Conservation (phyloP, 2,797 vertebrate genomes). For the Tangara arthus region DNA sequence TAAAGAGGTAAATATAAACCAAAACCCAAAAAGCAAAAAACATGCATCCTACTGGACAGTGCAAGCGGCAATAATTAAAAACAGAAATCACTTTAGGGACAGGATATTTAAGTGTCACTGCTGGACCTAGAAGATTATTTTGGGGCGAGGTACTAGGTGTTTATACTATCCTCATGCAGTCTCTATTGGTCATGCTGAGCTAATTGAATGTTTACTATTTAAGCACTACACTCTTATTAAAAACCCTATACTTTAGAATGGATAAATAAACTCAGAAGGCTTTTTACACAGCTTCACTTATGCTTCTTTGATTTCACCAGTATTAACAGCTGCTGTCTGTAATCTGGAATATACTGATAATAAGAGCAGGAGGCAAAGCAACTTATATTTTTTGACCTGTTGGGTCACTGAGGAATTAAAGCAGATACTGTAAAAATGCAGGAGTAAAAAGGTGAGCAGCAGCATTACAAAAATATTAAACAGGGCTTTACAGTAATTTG, state of each 20-base stretch:
- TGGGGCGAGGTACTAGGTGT: not conserved
- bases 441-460: not conserved
- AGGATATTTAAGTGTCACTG: not conserved
- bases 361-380: not conserved
- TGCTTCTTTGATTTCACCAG: not conserved
- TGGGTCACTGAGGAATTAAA: not conserved
- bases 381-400: not conserved
- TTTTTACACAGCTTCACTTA: not conserved
- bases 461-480: not conserved
- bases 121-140: not conserved
- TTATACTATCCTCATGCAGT: not conserved
- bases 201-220: not conserved
- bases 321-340: accelerated
- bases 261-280: not conserved
- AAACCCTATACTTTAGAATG: not conserved
- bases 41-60: not conserved
- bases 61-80: not conserved
- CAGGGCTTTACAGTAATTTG: not conserved
- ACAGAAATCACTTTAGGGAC: not conserved
- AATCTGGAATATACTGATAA: not conserved
- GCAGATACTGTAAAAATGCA: not conserved
- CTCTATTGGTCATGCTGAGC: not conserved
- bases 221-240: not conserved
- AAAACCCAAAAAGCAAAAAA: not conserved
- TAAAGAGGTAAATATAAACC: not conserved